Evolutionary conservation across 1,140 invertebrate genomes (phyloP), one percentile per base, ranked within the genome.

Genomic region (Drosophila nasuta): DNA sequence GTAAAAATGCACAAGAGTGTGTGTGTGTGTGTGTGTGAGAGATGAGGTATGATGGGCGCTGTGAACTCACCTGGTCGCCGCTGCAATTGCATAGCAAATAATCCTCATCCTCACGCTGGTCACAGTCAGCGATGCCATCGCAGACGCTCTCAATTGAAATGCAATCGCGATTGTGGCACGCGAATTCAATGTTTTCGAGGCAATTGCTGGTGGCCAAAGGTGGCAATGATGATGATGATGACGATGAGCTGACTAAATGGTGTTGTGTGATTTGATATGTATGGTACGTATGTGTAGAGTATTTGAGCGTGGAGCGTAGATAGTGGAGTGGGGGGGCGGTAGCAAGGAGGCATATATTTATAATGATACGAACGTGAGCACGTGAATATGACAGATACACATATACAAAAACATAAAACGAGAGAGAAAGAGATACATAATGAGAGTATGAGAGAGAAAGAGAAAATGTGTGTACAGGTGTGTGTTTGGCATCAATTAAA

Each of bases 71-170:
- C 75, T 92, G 82, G 69, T 94, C 93, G 75, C 92, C 91, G 60
- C 91, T 91, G 72, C 92, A 93, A 71, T 93, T 91, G 54, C 75
- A 86, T 17, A 93, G 92, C 77, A 91, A 80, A 62, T 75, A 80
- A 7, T 93, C 91, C 93, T 98, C 97, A 92, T 98, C 97, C 88
- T 97, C 97, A 5, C 95, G 94, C 49, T 96, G 95, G 4, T 93
- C 93, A 91, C 97, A 99, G 91, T 98, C 97, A 4, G 95, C 93
- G 7, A 95, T 94, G 35, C 96, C 96, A 91, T 98, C 97, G 91
- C 97, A 98, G 17, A 97, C 94, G 78, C 81, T 90, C 60, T 87
- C 79, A 58, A 89, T 83, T 35, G 93, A 81, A 73, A 95, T 94
- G 80, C 94, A 95, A 69, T 91, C 91, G 46, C 93, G 93, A 88